Evolutionary conservation across 2,888 invertebrate genomes (phyloP).

Genomic region (Clusia tigrina): DNA sequence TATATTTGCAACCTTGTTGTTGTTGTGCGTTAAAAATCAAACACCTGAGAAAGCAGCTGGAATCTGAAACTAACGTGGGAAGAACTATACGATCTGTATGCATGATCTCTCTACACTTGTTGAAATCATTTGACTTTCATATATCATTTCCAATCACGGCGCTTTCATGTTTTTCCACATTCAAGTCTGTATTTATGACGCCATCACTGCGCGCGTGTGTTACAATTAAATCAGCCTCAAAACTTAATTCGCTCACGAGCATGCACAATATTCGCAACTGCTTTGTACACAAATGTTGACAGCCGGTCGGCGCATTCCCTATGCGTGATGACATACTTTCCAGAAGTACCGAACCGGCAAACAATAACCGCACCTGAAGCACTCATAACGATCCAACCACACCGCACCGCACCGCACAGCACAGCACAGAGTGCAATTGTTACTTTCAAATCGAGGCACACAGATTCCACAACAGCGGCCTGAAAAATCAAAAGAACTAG

Average conservation of each 20-base stretch:
- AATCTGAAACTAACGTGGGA: too few species aligned
- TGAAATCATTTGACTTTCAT: too few species aligned
- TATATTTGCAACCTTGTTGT: too few species aligned
- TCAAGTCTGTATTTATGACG: too few species aligned
- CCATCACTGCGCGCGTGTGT: too few species aligned
- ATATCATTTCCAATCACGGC: too few species aligned
- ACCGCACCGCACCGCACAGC: background rate
- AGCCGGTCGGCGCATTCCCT: background rate
- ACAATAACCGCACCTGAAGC: background rate
- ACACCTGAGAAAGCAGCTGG: too few species aligned
- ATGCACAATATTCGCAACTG: background rate
- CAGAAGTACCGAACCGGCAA: background rate
- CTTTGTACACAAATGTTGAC: background rate
- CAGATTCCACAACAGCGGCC: background rate
- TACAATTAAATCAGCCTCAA: conserved; percentile 6
- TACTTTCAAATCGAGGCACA: background rate
- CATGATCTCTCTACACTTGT: too few species aligned
- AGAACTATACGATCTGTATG: too few species aligned
- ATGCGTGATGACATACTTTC: background rate
- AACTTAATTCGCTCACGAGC: background rate
- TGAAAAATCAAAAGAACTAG: background rate
- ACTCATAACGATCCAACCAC: background rate
- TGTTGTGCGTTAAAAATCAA: too few species aligned
- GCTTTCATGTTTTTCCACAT: too few species aligned
- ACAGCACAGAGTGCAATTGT: background rate